Conservation (phyloP, 2,113 vertebrate species). For the Raja brachyura region DNA sequence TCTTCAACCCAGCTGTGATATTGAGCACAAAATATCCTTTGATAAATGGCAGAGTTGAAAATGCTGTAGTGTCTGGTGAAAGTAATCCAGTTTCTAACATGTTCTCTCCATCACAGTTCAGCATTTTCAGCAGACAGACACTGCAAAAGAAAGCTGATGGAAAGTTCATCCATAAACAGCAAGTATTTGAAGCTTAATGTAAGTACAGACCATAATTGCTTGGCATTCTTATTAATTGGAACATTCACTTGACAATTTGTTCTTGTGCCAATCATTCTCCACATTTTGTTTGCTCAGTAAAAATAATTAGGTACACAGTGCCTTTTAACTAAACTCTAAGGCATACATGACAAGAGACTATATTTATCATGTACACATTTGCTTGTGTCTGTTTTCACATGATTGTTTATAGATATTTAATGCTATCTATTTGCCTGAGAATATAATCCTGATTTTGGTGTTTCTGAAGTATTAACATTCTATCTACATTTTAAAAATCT, state of each 20-base stretch:
- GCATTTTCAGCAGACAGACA: conserved; percentile 75
- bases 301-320: not conserved
- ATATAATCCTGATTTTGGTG: not conserved
- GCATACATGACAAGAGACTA: not conserved
- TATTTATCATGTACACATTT: not conserved
- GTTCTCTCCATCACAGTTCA: conserved; percentile 58
- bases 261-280: not conserved
- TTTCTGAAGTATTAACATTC: not conserved
- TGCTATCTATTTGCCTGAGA: not conserved
- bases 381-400: not conserved
- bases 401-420: not conserved
- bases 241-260: not conserved
- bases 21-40: not conserved
- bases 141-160: conserved; percentile 85
- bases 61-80: not conserved
- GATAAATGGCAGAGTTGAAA: not conserved
- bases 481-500: not conserved
- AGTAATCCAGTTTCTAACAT: not conserved
- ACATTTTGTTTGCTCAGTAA: not conserved
- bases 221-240: not conserved
- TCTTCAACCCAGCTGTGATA: not conserved
- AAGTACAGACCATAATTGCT: conserved; percentile 51
- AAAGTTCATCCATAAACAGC: conserved; percentile 72
- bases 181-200: conserved; percentile 85
- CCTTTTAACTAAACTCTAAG: no score